Base-by-base conservation (phyloP, 2,888 invertebrate species). In the Byasa hedistus region DNA sequence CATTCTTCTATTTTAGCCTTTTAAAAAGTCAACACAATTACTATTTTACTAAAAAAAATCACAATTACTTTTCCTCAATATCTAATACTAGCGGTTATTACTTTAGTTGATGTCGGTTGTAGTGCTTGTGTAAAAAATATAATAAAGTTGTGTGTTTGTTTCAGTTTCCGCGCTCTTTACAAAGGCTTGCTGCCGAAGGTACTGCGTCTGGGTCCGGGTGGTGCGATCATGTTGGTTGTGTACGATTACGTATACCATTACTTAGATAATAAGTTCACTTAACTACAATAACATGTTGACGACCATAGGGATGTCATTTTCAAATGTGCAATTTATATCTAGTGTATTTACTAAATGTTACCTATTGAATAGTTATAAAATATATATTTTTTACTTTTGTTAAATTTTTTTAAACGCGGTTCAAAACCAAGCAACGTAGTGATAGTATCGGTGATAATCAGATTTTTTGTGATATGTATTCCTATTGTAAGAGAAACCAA, bases 141-240 rank as follows among this genome's bases (percentile, higher is more conserved):
- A 5, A 32, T 7, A 1, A 32, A 10, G 10, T 61, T 22, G 24
- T 24, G 23, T 24, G 23, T 73, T 72, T 74, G 71, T 93, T 94
- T 71, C 91, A 97, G 97, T 70, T 96, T 96, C 81, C 91, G 93
- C 63, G 98, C 98, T 0, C 91, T 98, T 3, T 98, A 98, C 87
- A 98, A 98, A 92, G 98, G 98, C 23, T 90, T 98, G 17, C 79
- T 98, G 61, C 98, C 98, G 8, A 98, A 98, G 89, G 94, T 98
- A 0, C 92, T 98, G 82, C 93, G 98, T 70, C 87, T 98, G 66
- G 98, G 98, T 27, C 98, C 98, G 1, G 98, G 98, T 58, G 98
- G 98, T 23, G 98, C 98, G 2, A 98, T 98, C 66, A 97, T 98
- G 98, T 89, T 98, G 72, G 94, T 98, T 10, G 97, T 98, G 15